phyloP scores from a whole-genome alignment of 2,888 invertebrate genomes.

The Anodontia alba region DNA sequence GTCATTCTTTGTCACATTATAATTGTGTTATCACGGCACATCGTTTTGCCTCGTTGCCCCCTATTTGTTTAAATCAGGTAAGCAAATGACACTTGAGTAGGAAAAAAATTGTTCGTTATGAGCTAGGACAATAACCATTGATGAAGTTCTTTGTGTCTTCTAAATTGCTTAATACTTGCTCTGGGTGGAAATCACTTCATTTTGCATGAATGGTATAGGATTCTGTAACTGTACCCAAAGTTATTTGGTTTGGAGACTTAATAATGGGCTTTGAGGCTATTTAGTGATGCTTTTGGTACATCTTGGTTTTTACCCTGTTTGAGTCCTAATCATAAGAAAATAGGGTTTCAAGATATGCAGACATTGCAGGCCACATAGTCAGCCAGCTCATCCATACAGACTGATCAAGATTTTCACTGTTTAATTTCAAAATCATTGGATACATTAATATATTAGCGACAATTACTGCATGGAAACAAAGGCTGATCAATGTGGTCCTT shows the following conservation, averaged over 20 bases:
- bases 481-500: too few species aligned
- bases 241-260: neutral
- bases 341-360: too few species aligned
- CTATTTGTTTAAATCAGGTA: neutral
- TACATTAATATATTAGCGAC: neutral
- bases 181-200: neutral
- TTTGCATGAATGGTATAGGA: too few species aligned
- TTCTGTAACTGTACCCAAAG: neutral
- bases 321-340: too few species aligned
- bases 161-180: neutral
- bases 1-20: constrained; percentile 6
- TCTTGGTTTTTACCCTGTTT: too few species aligned
- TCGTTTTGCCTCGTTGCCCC: neutral
- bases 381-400: too few species aligned
- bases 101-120: constrained; percentile 1
- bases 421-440: neutral
- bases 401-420: neutral
- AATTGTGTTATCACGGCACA: constrained; percentile 2
- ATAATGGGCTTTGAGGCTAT: too few species aligned
- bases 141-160: neutral
- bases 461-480: too few species aligned
- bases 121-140: neutral
- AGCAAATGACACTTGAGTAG: constrained; percentile 9
- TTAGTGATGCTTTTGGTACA: too few species aligned
- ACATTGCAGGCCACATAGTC: too few species aligned